Evolutionary conservation across 2,797 vertebrate species (phyloP).

Genomic region (Ctenopoma kingsleyae): DNA sequence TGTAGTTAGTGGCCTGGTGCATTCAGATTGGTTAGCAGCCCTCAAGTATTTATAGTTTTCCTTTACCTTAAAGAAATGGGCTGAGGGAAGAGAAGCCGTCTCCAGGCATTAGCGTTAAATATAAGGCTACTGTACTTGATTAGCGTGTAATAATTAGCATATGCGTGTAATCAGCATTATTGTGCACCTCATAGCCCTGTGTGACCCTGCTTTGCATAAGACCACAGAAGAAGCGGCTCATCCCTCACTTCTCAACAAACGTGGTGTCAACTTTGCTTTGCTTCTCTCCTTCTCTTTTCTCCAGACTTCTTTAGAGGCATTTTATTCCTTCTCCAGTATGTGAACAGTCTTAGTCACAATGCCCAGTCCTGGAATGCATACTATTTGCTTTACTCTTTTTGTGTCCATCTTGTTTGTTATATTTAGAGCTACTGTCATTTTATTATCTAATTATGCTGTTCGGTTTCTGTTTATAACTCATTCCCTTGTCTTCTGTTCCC

Average conservation of each 20-base stretch:
- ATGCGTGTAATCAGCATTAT: constrained; percentile 91
- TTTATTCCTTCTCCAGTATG: constrained; percentile 66
- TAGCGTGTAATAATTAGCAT: constrained; percentile 90
- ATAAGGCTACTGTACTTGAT: constrained; percentile 90
- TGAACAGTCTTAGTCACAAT: constrained; percentile 59
- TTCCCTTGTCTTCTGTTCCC: constrained; percentile 61
- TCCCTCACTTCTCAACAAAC: constrained; percentile 82
- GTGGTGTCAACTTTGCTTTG: constrained; percentile 84
- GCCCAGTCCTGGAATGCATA: constrained; percentile 47
- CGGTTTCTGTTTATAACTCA: constrained; percentile 57
- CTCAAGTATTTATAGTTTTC: constrained; percentile 80
- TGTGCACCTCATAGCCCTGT: constrained; percentile 84
- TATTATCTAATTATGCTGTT: constrained; percentile 49
- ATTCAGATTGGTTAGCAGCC: constrained; percentile 62
- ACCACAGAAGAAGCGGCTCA: constrained; percentile 83
- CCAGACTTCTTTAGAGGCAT: constrained; percentile 71
- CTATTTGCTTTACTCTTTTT: constrained; percentile 26
- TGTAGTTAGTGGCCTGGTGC: constrained; percentile 67
- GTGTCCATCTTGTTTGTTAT: constrained; percentile 27
- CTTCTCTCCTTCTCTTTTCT: constrained; percentile 77
- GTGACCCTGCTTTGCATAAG: constrained; percentile 90
- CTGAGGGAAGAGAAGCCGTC: constrained; percentile 72
- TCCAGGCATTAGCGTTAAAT: constrained; percentile 80
- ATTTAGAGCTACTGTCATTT: constrained; percentile 49
- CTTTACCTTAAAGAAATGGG: constrained; percentile 74